Conservation (phyloP, 2,113 vertebrate genomes). For the Esox niger region DNA sequence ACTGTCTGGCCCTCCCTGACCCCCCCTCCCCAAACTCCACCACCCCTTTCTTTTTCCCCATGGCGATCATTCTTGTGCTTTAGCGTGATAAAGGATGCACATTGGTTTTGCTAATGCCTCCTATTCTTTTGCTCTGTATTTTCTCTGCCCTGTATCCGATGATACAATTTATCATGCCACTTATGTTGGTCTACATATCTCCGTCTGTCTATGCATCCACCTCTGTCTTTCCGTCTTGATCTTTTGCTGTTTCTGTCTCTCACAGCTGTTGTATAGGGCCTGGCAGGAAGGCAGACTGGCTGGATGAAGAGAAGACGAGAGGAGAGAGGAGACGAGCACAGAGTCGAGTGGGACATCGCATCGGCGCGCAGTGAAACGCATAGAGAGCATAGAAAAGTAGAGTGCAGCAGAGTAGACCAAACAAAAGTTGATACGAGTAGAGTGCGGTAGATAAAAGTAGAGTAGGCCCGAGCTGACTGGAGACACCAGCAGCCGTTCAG, state of each 20-base stretch:
- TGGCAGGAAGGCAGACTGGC: slow-evolving; percentile 24
- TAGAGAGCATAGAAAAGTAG: too few species aligned
- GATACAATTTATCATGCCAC: slow-evolving; percentile 3
- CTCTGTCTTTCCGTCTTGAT: slow-evolving; percentile 9
- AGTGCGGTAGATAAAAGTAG: neutral
- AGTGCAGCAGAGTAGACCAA: too few species aligned
- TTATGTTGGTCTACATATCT: slow-evolving; percentile 20
- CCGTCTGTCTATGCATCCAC: slow-evolving; percentile 6
- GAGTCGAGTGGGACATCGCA: too few species aligned
- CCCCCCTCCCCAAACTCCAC: slow-evolving; percentile 24
- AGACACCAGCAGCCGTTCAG: slow-evolving; percentile 41
- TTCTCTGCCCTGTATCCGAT: slow-evolving; percentile 5
- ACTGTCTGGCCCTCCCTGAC: slow-evolving; percentile 70
- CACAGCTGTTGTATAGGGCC: slow-evolving; percentile 23
- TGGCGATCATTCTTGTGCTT: slow-evolving; percentile 67
- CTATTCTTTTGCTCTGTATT: slow-evolving; percentile 26
- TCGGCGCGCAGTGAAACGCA: fast-evolving
- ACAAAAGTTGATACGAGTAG: too few species aligned
- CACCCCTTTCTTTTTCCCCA: slow-evolving; percentile 50
- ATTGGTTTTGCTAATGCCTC: slow-evolving; percentile 53
- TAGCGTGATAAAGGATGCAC: slow-evolving; percentile 59
- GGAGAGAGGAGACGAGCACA: neutral
- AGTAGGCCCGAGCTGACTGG: slow-evolving; percentile 13
- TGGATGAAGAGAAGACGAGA: slow-evolving; percentile 12
- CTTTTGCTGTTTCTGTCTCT: slow-evolving; percentile 4